phyloP scores from a whole-genome alignment of 2,888 invertebrate genomes.

The Harpagoxenus sublaevis region DNA sequence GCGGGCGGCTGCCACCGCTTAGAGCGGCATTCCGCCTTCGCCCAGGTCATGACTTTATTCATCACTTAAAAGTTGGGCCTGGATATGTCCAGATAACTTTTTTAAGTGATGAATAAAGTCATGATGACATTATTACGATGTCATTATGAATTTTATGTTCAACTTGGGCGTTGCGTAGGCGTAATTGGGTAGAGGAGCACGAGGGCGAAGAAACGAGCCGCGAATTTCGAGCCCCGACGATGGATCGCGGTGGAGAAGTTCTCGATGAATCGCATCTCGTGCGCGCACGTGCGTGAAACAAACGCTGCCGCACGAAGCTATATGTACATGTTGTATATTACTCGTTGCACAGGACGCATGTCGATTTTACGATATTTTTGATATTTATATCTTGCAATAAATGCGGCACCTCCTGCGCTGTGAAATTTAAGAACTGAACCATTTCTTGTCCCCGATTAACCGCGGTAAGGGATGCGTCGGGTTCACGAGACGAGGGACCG shows the following conservation, averaged over 20 bases:
- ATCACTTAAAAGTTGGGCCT: no score
- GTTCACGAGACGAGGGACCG: neutral
- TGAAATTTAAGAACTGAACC: constrained; percentile 49
- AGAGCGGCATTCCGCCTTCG: neutral
- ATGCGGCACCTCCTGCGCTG: constrained; percentile 71
- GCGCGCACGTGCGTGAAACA: neutral
- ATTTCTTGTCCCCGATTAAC: neutral
- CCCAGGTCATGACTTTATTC: no score
- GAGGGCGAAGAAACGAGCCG: neutral
- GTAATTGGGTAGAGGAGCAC: neutral
- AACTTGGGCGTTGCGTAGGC: no score
- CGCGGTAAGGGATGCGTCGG: neutral
- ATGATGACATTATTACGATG: no score
- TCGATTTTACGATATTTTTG: constrained; percentile 60
- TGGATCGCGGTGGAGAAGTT: neutral
- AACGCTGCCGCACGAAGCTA: neutral
- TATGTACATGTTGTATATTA: constrained; percentile 62
- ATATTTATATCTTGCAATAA: constrained; percentile 83
- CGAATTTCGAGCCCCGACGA: neutral
- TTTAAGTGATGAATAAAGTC: no score
- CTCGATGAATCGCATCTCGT: neutral
- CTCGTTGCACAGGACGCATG: constrained; percentile 60
- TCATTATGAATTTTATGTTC: no score
- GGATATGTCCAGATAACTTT: no score
- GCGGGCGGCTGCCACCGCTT: constrained; percentile 69